Percentiles rank a stretch among this genome's conserved stretches.
Evolutionary conservation across 2,888 invertebrate species (phyloP).

Genomic region (Cryptophagus acutangulus): DNA sequence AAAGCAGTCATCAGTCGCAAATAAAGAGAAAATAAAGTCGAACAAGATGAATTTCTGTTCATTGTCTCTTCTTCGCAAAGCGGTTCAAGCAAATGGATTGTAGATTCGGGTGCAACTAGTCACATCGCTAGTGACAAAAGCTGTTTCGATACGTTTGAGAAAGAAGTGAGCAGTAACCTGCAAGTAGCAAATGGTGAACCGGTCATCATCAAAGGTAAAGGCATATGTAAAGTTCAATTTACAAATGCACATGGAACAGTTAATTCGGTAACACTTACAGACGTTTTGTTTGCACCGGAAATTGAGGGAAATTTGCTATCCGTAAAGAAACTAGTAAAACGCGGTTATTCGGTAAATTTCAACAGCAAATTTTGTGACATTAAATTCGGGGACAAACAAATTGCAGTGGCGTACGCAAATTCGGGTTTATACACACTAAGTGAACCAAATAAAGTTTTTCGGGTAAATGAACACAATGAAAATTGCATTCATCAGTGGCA

Average conservation of each 20-base stretch:
- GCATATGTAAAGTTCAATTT: background rate
- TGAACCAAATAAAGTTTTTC: background rate
- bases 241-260: background rate
- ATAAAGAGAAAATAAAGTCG: background rate
- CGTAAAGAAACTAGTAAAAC: background rate
- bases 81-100: background rate
- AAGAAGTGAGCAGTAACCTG: background rate
- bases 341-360: background rate
- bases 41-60: constrained; percentile 1
- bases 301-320: background rate
- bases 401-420: too few species aligned
- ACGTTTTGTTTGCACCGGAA: background rate
- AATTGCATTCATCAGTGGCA: constrained; percentile 7
- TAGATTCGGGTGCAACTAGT: background rate
- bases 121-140: background rate
- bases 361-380: background rate
- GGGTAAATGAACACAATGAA: background rate
- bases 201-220: background rate
- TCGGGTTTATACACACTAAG: too few species aligned
- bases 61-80: too few species aligned
- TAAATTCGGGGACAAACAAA: background rate
- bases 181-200: background rate
- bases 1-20: background rate
- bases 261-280: background rate
- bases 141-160: background rate